Percentiles rank a stretch among this genome's conserved stretches.
phyloP scores from a whole-genome alignment of 37 sponge, comb jelly and placozoan genomes.

The Chondrosia reniformis region DNA sequence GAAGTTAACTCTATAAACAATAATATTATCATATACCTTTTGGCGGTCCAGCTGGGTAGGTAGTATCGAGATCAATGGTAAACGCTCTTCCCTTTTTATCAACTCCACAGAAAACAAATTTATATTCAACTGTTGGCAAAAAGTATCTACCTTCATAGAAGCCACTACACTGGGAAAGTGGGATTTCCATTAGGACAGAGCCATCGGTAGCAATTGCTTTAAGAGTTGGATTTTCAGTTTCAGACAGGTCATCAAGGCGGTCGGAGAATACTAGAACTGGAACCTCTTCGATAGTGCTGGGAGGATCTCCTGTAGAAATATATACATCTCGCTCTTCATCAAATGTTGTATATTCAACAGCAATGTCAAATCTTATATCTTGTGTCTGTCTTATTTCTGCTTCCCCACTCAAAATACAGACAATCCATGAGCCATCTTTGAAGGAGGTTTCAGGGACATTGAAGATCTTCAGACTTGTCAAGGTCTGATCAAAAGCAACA shows the following conservation, averaged over 20 bases:
- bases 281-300: background rate
- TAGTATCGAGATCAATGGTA: background rate
- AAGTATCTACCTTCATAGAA: constrained; percentile 10
- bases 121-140: background rate
- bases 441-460: no score
- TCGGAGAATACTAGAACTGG: background rate
- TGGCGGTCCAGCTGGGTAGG: constrained; percentile 1
- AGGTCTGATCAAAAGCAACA: background rate
- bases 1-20: no score
- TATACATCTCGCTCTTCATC: background rate
- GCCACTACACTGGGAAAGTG: background rate
- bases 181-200: background rate
- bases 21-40: background rate
- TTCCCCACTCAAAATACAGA: background rate
- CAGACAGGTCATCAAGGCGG: background rate
- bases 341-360: background rate
- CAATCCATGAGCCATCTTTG: background rate
- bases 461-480: background rate
- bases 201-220: background rate
- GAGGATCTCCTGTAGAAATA: background rate
- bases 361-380: constrained; percentile 7
- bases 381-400: constrained; percentile 10
- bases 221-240: background rate
- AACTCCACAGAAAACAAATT: constrained; percentile 1
- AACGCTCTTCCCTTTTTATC: background rate